Base-by-base conservation (phyloP, 2,888 invertebrate species). In the Caenorhabditis doughertyi region DNA sequence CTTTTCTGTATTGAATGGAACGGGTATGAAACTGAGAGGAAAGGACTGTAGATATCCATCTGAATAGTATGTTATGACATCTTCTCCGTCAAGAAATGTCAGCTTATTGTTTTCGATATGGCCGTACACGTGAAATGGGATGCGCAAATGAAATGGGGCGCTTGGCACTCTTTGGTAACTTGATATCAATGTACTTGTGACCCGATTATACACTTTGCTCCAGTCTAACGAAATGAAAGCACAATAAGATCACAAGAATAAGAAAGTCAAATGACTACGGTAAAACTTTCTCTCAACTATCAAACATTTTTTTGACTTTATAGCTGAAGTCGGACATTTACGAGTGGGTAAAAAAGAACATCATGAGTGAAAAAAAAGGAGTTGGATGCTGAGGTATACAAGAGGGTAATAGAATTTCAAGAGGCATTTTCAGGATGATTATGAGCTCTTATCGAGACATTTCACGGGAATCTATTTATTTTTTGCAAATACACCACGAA, bases 101-200 rank as follows among this genome's bases (percentile, higher is more conserved):
- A 62, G 27, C 64, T 53, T 39, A 62, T 72, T 64, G 73, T 53
- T 64, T 21, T 56, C 47, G 47, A 72, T 42, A 16, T 23, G 21
- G 25, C 16, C 35, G 27, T 16, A 47, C 47, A 67, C 58, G 60
- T 68, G 76, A 76, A 76, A 76, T 60, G 60, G 60, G 76, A 68
- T 67, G 76, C 76, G 67, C 56, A 35, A 73, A 53, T 72, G 53
- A 53, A 55, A 55, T 42, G 44, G 16, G 39, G n/a, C 70, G 47
- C 56, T 74, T 65, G 56, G 74, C 56, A 74, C 65, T 65, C 39
- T 60, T 56, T 49, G 23, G 76, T 68, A 76, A 76, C 27, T 60
- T 23, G 76, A 76, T 68, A 76, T 60, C 68, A 29, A 44, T 56
- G 67, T 68, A 76, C 76, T 67, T 74, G 65, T 67, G 65, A 74